These are phyloP conservation scores for Clepsis dumicolana DNA, from an alignment of 2,888 invertebrate species.

Conservation along the genomic window DNA sequence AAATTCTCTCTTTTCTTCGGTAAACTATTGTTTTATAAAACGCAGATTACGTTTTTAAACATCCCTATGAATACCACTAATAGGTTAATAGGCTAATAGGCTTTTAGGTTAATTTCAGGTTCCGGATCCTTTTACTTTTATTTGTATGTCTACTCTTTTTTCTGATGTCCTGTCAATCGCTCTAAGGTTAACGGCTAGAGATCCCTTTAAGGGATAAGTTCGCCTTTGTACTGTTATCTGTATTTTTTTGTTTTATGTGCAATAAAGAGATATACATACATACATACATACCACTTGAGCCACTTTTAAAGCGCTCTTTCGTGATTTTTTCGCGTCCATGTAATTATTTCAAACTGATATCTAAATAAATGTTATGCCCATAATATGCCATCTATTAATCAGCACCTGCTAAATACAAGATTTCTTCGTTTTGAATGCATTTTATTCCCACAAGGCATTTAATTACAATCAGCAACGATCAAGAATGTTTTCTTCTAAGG, in stretches of 20 bases:
- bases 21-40: conserved; percentile 12
- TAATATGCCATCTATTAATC: conserved; percentile 62
- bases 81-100: too few species aligned
- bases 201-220: too few species aligned
- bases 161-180: too few species aligned
- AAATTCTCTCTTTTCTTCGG: conserved; percentile 12
- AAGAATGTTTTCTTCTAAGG: conserved; percentile 68
- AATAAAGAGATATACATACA: too few species aligned
- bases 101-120: too few species aligned
- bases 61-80: not conserved
- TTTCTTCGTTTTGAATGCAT: conserved; percentile 72
- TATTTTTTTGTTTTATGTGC: too few species aligned
- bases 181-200: too few species aligned
- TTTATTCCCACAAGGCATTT: conserved; percentile 77
- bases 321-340: not conserved
- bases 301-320: too few species aligned
- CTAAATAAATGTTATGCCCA: conserved; percentile 41
- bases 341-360: not conserved
- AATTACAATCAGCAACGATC: conserved; percentile 72
- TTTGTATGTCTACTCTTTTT: too few species aligned
- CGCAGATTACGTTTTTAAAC: not conserved
- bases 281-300: too few species aligned
- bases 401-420: conserved; percentile 60
- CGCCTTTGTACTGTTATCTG: too few species aligned
- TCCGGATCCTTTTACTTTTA: too few species aligned